These are phyloP conservation scores for Sinocyclocheilus anshuiensis DNA, from an alignment of 2,113 vertebrate species.

Conservation along the genomic window DNA sequence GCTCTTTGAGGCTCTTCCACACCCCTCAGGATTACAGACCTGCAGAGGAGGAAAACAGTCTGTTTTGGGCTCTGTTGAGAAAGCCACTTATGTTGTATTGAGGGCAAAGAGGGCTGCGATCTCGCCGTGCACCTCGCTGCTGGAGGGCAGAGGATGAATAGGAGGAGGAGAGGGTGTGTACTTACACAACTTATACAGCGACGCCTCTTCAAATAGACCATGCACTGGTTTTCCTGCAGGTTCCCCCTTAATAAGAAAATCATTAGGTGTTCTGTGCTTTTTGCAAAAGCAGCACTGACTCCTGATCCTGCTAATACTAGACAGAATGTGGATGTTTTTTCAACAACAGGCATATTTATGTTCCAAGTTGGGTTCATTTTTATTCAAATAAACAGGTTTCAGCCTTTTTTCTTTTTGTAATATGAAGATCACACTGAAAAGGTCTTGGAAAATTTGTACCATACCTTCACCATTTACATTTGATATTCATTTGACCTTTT, in stretches of 20 bases:
- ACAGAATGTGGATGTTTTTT: not conserved
- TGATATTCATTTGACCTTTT: too few species aligned
- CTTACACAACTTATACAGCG: not conserved
- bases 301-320: too few species aligned
- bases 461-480: too few species aligned
- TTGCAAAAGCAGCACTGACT: too few species aligned
- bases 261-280: too few species aligned
- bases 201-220: not conserved
- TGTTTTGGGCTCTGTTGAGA: conserved; percentile 36
- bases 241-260: not conserved
- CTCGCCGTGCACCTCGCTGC: conserved; percentile 1
- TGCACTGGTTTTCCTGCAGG: not conserved
- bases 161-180: conserved; percentile 7
- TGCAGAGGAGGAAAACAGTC: conserved; percentile 37
- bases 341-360: not conserved
- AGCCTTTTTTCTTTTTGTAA: not conserved
- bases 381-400: not conserved
- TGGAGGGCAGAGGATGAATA: not conserved
- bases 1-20: conserved; percentile 77
- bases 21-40: conserved; percentile 43
- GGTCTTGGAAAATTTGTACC: too few species aligned
- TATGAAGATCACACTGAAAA: not conserved
- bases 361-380: not conserved
- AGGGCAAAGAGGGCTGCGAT: conserved; percentile 43
- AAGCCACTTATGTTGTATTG: conserved; percentile 41